A percentile compares a stretch with the other conserved stretches of the same genome.
These are phyloP conservation scores for Asbolus verrucosus DNA, from an alignment of 1,140 invertebrate species.

Conservation along the genomic window DNA sequence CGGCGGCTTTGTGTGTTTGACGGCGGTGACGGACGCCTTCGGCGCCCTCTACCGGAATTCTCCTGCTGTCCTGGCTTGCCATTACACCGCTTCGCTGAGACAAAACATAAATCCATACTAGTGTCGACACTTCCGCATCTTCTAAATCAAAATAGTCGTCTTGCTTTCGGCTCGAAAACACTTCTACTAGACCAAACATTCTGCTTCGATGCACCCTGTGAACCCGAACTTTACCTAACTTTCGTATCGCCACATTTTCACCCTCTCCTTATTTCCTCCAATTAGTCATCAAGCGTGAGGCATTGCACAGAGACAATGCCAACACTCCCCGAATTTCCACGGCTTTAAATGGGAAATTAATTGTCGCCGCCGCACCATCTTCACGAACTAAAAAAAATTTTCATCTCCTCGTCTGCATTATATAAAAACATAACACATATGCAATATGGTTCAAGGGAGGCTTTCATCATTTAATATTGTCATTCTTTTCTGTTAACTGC, in stretches of 20 bases:
- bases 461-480: too few relatives aligned
- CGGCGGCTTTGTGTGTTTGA: conserved; percentile 54
- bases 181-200: conserved; percentile 51
- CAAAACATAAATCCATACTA: conserved; percentile 51
- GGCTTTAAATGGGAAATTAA: too few relatives aligned
- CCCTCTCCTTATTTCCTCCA: conserved; percentile 42
- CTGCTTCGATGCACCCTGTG: conserved; percentile 47
- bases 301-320: conserved; percentile 32
- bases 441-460: too few relatives aligned
- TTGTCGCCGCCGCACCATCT: too few relatives aligned
- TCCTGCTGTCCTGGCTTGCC: conserved; percentile 22
- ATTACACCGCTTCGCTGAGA: conserved; percentile 42
- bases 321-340: conserved; percentile 1
- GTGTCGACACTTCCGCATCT: conserved; percentile 50
- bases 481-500: too few relatives aligned
- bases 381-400: too few relatives aligned
- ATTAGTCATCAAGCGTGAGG: conserved; percentile 44
- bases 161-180: conserved; percentile 34
- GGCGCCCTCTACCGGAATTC: conserved; percentile 47
- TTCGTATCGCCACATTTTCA: conserved; percentile 45
- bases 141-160: conserved; percentile 50
- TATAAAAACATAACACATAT: too few relatives aligned
- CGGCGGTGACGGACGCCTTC: conserved; percentile 45
- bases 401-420: too few relatives aligned
- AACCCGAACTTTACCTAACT: conserved; percentile 50